Evolutionary conservation across 2,113 vertebrate species (phyloP).

Genomic region (Rattus norvegicus): GRCr8 NC_086032.1:103225001-103225500

Average conservation of each 20-base stretch:
- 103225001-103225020: constrained; percentile 73
- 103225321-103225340: too few species aligned
- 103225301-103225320: too few species aligned
- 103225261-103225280: too few species aligned
- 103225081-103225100: constrained; percentile 35
- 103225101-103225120: constrained; percentile 68
- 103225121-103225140: constrained; percentile 26
- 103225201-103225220: not conserved
- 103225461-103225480: not conserved
- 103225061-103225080: constrained; percentile 67
- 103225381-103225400: too few species aligned
- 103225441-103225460: not conserved
- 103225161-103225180: not conserved
- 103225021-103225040: constrained; percentile 65
- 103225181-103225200: not conserved
- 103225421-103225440: not conserved
- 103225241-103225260: not conserved
- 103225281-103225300: too few species aligned
- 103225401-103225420: too few species aligned
- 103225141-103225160: constrained; percentile 39
- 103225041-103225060: constrained; percentile 66
- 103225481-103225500: not conserved
- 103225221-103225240: not conserved
- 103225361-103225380: too few species aligned
- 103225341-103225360: too few species aligned